phyloP scores from a whole-genome alignment of 2,797 vertebrate genomes.

The Clarias fuscus region DNA sequence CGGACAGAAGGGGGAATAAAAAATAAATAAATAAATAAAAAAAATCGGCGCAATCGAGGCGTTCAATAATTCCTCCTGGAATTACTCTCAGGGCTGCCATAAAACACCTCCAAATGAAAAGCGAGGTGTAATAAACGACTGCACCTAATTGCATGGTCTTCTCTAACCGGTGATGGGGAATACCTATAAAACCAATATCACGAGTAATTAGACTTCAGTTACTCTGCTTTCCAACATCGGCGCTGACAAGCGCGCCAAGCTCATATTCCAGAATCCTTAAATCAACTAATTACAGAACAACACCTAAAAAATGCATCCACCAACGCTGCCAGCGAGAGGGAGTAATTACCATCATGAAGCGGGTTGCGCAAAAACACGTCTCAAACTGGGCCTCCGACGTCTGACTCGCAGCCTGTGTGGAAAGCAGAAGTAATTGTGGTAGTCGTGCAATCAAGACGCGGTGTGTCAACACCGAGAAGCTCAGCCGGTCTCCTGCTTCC shows the following conservation, averaged over 20 bases:
- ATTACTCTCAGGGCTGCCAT: conserved; percentile 53
- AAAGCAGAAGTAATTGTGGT: conserved; percentile 44
- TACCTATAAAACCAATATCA: conserved; percentile 51
- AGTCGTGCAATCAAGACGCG: conserved; percentile 42
- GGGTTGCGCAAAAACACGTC: conserved; percentile 38
- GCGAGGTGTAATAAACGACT: conserved; percentile 49
- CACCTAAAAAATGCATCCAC: neutral
- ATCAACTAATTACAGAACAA: conserved; percentile 37
- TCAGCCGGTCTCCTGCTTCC: conserved; percentile 18
- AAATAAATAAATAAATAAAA: neutral
- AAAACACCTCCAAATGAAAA: conserved; percentile 53
- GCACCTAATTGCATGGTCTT: conserved; percentile 49
- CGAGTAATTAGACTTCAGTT: conserved; percentile 46
- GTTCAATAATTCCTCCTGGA: conserved; percentile 47
- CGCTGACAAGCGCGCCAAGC: conserved; percentile 34
- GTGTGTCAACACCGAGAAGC: conserved; percentile 37
- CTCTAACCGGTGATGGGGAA: conserved; percentile 46
- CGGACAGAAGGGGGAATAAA: neutral
- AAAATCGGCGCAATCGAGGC: conserved; percentile 33
- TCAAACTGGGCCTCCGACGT: conserved; percentile 51
- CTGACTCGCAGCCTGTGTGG: conserved; percentile 37
- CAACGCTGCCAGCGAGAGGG: conserved; percentile 30
- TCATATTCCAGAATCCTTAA: conserved; percentile 26
- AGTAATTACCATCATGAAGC: conserved; percentile 41
- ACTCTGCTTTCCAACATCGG: conserved; percentile 22